Percentiles rank a stretch among this genome's conserved stretches.
Evolutionary conservation across 2,113 vertebrate species (phyloP).

Genomic region (Sinocyclocheilus maitianheensis): DNA sequence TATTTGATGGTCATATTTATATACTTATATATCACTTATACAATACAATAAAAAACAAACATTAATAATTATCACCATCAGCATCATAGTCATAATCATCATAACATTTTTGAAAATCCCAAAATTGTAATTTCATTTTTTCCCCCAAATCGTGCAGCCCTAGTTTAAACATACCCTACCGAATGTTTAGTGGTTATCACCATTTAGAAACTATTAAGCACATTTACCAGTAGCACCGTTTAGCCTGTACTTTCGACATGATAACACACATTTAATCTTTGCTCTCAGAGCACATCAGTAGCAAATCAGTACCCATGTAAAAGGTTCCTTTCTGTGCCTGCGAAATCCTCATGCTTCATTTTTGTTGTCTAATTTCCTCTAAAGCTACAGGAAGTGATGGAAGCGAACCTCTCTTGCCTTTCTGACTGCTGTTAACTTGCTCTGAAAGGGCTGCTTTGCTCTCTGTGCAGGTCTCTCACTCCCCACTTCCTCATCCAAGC

Average conservation of each 20-base stretch:
- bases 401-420: not conserved
- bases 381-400: conserved; percentile 12
- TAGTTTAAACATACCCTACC: not conserved
- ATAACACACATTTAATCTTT: not conserved
- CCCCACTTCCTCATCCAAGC: conserved; percentile 25
- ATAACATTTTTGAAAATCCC: too few species aligned
- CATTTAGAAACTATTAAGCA: not conserved
- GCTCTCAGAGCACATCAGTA: not conserved
- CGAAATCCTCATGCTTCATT: not conserved
- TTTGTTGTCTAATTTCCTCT: conserved; percentile 20
- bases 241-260: not conserved
- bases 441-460: conserved; percentile 8
- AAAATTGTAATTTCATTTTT: too few species aligned
- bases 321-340: not conserved
- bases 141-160: too few species aligned
- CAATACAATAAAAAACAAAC: too few species aligned
- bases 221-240: not conserved
- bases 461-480: not conserved
- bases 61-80: too few species aligned
- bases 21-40: not conserved
- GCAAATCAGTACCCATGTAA: not conserved
- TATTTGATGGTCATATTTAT: not conserved
- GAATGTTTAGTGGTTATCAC: not conserved
- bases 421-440: conserved; percentile 12
- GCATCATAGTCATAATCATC: too few species aligned